Percentiles rank a stretch among this genome's conserved stretches.
These are phyloP conservation scores for Corydoras sp. DNA, from an alignment of 2,113 vertebrate species.

Conservation along the genomic window DNA sequence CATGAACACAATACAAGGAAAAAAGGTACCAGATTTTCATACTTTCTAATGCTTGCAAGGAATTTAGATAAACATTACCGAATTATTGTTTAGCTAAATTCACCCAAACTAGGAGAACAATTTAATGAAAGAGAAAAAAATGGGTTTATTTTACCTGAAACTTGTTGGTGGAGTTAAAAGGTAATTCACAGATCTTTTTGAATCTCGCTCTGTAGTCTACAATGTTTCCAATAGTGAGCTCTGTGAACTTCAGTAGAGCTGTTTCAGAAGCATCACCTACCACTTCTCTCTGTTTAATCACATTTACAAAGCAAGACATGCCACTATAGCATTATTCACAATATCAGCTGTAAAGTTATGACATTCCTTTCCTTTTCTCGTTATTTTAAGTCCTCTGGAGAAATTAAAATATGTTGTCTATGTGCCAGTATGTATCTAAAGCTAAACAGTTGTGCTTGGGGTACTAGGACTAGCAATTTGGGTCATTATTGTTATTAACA, in stretches of 20 bases:
- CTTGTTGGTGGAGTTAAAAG: slow-evolving; percentile 80
- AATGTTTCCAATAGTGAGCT: slow-evolving; percentile 74
- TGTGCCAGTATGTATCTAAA: no score
- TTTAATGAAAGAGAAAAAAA: no score
- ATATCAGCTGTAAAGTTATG: not conserved
- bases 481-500: not conserved
- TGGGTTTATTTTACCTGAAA: slow-evolving; percentile 64
- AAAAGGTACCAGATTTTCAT: no score
- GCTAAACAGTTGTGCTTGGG: no score
- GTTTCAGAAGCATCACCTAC: slow-evolving; percentile 85
- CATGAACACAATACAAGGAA: not conserved
- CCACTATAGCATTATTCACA: not conserved
- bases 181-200: slow-evolving; percentile 86
- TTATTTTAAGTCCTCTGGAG: no score
- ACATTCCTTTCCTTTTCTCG: no score
- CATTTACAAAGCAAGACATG: not conserved
- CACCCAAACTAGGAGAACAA: no score
- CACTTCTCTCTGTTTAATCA: slow-evolving; percentile 56
- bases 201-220: slow-evolving; percentile 72
- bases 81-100: no score
- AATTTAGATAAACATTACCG: no score
- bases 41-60: no score
- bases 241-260: slow-evolving; percentile 83
- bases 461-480: not conserved
- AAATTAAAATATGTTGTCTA: no score